Evolutionary conservation across 2,113 vertebrate genomes (phyloP).

Genomic region (Morone chrysops): DNA sequence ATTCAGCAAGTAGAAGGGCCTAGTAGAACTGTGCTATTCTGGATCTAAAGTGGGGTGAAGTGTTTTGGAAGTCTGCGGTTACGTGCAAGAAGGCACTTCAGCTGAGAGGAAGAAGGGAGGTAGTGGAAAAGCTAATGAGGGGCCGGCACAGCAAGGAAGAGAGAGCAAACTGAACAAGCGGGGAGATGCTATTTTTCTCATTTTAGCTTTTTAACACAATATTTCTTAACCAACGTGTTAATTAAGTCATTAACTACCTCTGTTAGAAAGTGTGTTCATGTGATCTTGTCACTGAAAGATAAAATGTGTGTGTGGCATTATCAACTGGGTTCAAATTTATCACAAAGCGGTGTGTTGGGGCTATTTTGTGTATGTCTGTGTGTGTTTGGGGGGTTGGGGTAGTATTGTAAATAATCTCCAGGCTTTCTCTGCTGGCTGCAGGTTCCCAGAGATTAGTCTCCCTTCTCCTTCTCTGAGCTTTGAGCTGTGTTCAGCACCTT

Average conservation of each 20-base stretch:
- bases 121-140: not conserved
- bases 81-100: constrained; percentile 20
- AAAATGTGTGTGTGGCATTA: not conserved
- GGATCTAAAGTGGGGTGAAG: constrained; percentile 54
- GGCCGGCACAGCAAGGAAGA: not conserved
- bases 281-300: not conserved
- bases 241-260: constrained; percentile 7
- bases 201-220: not conserved
- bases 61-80: constrained; percentile 47
- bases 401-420: constrained; percentile 48
- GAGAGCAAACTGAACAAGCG: not conserved
- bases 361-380: not conserved
- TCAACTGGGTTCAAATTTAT: constrained; percentile 18
- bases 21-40: constrained; percentile 40
- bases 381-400: not conserved
- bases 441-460: constrained; percentile 55
- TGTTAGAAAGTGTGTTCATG: not conserved
- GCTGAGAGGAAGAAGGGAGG: constrained; percentile 3
- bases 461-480: constrained; percentile 24
- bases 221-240: constrained; percentile 12
- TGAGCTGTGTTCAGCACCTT: constrained; percentile 29
- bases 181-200: not conserved
- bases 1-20: constrained; percentile 49
- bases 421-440: constrained; percentile 41
- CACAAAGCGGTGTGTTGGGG: constrained; percentile 1